Conservation (phyloP, 2,113 vertebrate genomes). For the Ictidomys tridecemlineatus region DNA sequence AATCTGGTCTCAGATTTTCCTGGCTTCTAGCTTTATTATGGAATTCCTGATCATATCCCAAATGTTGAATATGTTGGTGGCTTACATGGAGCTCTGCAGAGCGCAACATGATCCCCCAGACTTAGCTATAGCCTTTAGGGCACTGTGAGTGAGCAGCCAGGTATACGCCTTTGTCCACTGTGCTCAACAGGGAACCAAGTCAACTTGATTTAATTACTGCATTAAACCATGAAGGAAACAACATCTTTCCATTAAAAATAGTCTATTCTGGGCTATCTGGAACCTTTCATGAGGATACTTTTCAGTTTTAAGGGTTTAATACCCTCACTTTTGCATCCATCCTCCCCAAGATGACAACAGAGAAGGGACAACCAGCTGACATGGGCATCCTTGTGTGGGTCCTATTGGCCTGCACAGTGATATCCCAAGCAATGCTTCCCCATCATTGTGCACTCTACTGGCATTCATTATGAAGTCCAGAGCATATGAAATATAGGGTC, state of each 20-base stretch:
- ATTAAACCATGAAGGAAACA: conserved; percentile 18
- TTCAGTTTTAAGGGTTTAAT: neutral
- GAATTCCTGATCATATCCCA: neutral
- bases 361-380: neutral
- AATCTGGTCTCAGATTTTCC: neutral
- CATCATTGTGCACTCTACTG: neutral
- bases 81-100: neutral
- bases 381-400: neutral
- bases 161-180: conserved; percentile 11
- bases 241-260: neutral
- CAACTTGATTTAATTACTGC: conserved; percentile 59
- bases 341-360: neutral
- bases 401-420: neutral
- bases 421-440: neutral
- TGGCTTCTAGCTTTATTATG: neutral
- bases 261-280: neutral
- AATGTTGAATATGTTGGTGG: neutral
- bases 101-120: neutral
- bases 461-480: neutral
- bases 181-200: conserved; percentile 70
- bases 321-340: neutral
- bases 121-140: neutral
- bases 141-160: neutral
- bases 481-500: neutral
- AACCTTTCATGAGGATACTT: neutral